Percentiles rank a stretch among this genome's conserved stretches.
phyloP scores from a whole-genome alignment of 2,797 vertebrate genomes.

The Xiphorhynchus erythropygius region DNA sequence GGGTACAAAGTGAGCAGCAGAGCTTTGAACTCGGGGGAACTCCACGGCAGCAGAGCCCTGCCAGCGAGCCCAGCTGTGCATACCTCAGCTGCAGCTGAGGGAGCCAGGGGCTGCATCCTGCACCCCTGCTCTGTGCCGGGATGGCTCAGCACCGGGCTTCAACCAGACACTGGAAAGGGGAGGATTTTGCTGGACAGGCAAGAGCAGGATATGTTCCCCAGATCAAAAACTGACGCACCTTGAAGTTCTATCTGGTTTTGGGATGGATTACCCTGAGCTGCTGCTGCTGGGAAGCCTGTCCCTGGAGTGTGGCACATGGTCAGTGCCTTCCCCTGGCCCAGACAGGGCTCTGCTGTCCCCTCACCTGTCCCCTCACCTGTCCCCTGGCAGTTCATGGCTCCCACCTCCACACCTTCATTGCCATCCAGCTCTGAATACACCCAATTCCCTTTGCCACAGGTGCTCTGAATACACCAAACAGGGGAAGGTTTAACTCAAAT shows the following conservation, averaged over 20 bases:
- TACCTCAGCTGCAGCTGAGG: conserved; percentile 47
- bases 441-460: neutral
- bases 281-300: neutral
- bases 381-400: neutral
- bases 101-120: neutral
- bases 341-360: neutral
- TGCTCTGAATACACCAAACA: neutral
- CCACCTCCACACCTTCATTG: accelerated
- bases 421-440: neutral
- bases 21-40: conserved; percentile 67
- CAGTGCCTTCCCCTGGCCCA: neutral
- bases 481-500: conserved; percentile 11
- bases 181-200: accelerated
- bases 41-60: neutral
- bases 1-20: conserved; percentile 62
- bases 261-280: neutral
- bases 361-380: neutral
- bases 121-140: accelerated
- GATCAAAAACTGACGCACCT: neutral
- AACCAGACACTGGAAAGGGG: neutral
- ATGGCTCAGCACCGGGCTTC: accelerated
- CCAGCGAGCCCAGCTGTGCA: conserved; percentile 62
- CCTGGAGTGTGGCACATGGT: accelerated
- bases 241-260: neutral
- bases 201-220: accelerated